Base-by-base conservation (phyloP, 2,888 invertebrate species). In the Polymixis flavicincta region DNA sequence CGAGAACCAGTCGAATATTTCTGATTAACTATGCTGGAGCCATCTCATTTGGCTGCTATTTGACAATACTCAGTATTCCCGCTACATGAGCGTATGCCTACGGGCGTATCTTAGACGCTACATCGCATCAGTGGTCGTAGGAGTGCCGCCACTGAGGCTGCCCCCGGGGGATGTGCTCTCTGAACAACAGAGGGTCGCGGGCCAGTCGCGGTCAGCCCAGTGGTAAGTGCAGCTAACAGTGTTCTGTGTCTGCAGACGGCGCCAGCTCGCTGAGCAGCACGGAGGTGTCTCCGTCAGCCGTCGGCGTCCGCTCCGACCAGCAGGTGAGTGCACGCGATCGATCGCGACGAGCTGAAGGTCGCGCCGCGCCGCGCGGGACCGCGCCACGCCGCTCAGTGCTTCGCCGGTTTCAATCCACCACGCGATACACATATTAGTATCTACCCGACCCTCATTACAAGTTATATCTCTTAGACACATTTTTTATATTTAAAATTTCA, bases 251-350 rank as follows among this genome's bases (percentile, higher is more conserved):
- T 79, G 66, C 83, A 87, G 87, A 80, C 69, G 81, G 77, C 42
- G 85, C 37, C 37, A 65, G 66, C 54, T 60, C 88, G 37, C 69
- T 54, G 66, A 80, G 81, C 84, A 85, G 83, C 72, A 57, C 83
- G 22, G 89, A 87, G 48, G 28, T 66, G 67, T 80, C 60, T 0
- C 66, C 87, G 32, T 72, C 78, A 28, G 68, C 66, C 52, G 76
- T 71, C 70, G 78, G 69, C 82, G 57, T 70, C 8, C 65, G 37
- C 64, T 76, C 88, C 37, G 85, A 83, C 45, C 85, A 71, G n/a
- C 87, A 85, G 85, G 87, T 88, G 76, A 74, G 86, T 61, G 57
- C 50, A 52, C 59, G 54, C 60, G 52, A 32, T 45, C 78, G 78
- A 70, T 74, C 67, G 50, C 50, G 55, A 22, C 42, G 42, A 17